Conservation (phyloP, 2,888 invertebrate species). For the Epinotia bilunana region DNA sequence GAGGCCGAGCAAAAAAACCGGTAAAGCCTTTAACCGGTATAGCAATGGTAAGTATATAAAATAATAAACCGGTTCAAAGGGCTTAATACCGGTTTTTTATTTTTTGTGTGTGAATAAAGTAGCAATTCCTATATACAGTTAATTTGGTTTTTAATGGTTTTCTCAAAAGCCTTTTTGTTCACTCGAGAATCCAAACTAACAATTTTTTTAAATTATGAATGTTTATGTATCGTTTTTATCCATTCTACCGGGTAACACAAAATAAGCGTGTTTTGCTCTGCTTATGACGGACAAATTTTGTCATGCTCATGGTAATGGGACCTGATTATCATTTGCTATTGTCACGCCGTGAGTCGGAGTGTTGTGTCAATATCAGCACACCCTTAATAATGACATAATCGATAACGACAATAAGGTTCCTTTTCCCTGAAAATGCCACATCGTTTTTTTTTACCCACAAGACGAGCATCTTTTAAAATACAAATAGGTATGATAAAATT, state of each 20-base stretch:
- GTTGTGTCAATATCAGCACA: no score
- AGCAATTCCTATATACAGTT: background rate
- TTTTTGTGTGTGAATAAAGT: background rate
- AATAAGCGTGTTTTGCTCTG: background rate
- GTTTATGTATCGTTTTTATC: background rate
- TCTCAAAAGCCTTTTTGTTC: no score
- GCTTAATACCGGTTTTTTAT: background rate
- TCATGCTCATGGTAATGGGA: no score
- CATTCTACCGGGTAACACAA: background rate
- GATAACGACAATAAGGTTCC: no score
- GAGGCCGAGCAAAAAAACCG: constrained; percentile 31
- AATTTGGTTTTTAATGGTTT: background rate
- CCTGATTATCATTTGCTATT: no score
- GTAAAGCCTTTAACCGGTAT: constrained; percentile 25
- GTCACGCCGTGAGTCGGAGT: no score
- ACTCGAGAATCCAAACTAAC: background rate
- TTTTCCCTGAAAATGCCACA: no score
- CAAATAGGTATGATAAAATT: no score
- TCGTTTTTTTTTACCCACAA: no score
- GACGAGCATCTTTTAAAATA: no score
- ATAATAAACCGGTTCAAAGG: constrained; percentile 9
- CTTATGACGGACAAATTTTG: no score
- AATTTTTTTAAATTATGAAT: background rate
- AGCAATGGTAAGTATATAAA: constrained; percentile 5
- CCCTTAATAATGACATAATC: no score